These are phyloP conservation scores for Lamellibrachia satsuma DNA, from an alignment of 2,888 invertebrate species.

Conservation along the genomic window DNA sequence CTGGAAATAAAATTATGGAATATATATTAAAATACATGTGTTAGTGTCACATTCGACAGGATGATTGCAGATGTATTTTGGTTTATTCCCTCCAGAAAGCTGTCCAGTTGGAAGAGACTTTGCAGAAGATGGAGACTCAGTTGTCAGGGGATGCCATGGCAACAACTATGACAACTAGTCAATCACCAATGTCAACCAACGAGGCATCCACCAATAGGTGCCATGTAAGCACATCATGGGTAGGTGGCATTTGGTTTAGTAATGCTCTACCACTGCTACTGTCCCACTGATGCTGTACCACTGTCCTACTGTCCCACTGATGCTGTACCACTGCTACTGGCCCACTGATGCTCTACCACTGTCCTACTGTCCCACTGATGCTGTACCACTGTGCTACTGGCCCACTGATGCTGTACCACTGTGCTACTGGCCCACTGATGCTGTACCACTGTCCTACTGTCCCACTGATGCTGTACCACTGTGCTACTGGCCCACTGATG, in stretches of 20 bases:
- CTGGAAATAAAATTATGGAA: not conserved
- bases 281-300: no score
- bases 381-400: no score
- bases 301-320: no score
- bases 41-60: not conserved
- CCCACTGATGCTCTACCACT: no score
- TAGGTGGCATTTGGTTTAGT: not conserved
- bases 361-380: no score
- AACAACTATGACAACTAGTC: not conserved
- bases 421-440: no score
- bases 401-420: no score
- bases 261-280: no score
- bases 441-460: no score
- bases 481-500: no score
- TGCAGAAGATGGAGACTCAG: not conserved
- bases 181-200: not conserved
- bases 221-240: not conserved
- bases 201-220: not conserved
- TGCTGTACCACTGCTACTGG: no score
- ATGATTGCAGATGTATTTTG: not conserved
- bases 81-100: constrained; percentile 19
- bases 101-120: constrained; percentile 24
- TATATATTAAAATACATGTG: not conserved
- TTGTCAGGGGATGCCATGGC: not conserved
- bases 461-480: no score